Percentiles rank a stretch among this genome's conserved stretches.
phyloP scores from a whole-genome alignment of 2,888 invertebrate species.

The Drosophila antonietae region DNA sequence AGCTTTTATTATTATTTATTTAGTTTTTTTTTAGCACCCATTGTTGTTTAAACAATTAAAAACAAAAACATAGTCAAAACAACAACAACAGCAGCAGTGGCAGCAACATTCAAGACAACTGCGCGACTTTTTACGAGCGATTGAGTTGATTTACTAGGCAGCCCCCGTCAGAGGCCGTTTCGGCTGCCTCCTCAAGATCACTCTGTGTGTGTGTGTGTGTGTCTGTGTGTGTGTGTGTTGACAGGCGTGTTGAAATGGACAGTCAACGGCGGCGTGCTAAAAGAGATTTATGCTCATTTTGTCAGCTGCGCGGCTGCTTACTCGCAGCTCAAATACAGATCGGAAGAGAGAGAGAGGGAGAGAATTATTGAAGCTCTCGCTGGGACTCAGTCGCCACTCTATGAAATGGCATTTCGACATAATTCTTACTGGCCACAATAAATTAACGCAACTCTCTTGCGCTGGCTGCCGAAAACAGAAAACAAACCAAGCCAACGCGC shows the following conservation, averaged over 20 bases:
- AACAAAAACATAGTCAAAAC: constrained; percentile 9
- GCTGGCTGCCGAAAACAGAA: constrained; percentile 20
- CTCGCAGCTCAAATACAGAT: constrained; percentile 30
- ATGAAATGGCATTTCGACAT: constrained; percentile 70
- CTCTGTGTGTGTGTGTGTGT: constrained; percentile 13
- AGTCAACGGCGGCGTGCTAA: constrained; percentile 76
- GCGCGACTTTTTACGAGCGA: constrained; percentile 75
- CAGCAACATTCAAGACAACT: constrained; percentile 53
- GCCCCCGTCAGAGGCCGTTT: constrained; percentile 63
- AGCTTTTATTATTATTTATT: constrained; percentile 69
- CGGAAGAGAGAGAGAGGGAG: not conserved
- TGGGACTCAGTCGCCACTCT: constrained; percentile 27
- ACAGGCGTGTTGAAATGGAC: constrained; percentile 79
- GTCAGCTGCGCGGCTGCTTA: constrained; percentile 68
- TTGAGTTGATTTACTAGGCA: constrained; percentile 76
- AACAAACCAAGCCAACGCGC: not conserved
- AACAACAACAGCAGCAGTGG: constrained; percentile 22
- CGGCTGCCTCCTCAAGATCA: constrained; percentile 43
- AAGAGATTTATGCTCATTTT: constrained; percentile 79
- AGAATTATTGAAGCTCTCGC: constrained; percentile 1
- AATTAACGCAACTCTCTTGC: constrained; percentile 49
- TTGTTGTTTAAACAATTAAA: constrained; percentile 83
- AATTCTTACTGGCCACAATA: constrained; percentile 61
- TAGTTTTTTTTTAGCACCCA: constrained; percentile 77
- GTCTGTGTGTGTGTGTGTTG: constrained; percentile 67